Evolutionary conservation across 2,797 vertebrate genomes (phyloP), one percentile per base, ranked within the genome.

Genomic region (Vultur gryphus): DNA sequence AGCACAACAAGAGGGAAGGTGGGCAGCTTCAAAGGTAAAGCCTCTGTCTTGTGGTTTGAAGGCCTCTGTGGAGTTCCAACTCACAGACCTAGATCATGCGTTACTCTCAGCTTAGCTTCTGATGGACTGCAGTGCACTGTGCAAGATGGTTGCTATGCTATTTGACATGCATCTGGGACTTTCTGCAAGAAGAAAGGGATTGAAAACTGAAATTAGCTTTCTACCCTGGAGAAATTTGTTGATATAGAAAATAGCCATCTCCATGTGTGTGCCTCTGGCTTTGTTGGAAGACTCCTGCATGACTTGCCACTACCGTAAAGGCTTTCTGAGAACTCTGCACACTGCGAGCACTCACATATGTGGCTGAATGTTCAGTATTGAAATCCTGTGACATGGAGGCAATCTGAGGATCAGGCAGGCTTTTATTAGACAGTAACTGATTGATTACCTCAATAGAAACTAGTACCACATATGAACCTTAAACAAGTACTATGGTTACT

Each of bases 121-220:
- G 80, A 88, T 52, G 84, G 79, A 79, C 24, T 33, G 23, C 69
- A 73, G 31, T 15, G 10, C 28, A 48, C 41, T 83, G 69, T 13
- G 2, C 31, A 67, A 84, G 64, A 41, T 9, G 16, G 39, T 75
- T 95, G 71, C 31, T 64, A 1, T 29, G 55, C 28, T 85, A 31
- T 66, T 91, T 95, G 89, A 85, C 82, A 17, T 37, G 37, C 76
- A 80, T 25, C 64, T 83, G 85, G 64, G 94, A 85, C 16, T 71
- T 76, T 58, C 59, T 89, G 35, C 16, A 41, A 69, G 80, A 88
- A 70, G 11, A 87, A 90, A 52, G 20, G 28, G 13, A 49, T 46
- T 76, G 77, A 84, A 92, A 93, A 79, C n/a, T 58, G 59, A 89
- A 91, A 88, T 95, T 91, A 91, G 20, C 57, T 93, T 87, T 80